phyloP scores from a whole-genome alignment of 1,140 invertebrate genomes.

The Aethina tumida region DNA sequence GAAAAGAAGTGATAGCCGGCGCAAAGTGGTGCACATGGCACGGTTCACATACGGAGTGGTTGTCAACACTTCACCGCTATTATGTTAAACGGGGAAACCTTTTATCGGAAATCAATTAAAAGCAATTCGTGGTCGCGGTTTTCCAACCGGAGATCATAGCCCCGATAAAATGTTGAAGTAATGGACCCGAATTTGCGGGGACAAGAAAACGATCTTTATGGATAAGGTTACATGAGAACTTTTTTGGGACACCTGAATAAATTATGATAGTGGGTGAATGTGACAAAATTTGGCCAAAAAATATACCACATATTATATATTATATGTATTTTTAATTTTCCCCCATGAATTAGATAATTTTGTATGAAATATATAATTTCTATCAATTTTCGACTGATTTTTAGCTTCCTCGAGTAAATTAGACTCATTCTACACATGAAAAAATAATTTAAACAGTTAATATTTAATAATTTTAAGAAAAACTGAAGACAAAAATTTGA shows the following conservation, averaged over 20 bases:
- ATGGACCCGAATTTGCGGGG: too few relatives aligned
- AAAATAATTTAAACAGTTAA: too few relatives aligned
- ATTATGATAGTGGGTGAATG: background rate
- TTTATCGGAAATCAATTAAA: conserved; percentile 37
- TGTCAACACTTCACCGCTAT: conserved; percentile 36
- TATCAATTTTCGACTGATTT: too few relatives aligned
- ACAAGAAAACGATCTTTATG: background rate
- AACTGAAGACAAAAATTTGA: too few relatives aligned
- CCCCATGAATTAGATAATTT: too few relatives aligned
- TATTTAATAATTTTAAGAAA: too few relatives aligned
- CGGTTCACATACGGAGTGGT: conserved; percentile 24
- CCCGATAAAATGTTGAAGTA: background rate
- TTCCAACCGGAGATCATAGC: conserved; percentile 2
- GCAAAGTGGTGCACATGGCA: conserved; percentile 3
- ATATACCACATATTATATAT: too few relatives aligned
- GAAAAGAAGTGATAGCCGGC: background rate
- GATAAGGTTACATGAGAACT: background rate
- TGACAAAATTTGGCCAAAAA: too few relatives aligned
- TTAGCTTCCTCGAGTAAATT: too few relatives aligned
- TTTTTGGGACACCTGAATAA: background rate
- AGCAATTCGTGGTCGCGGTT: conserved; percentile 31
- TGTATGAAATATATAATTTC: too few relatives aligned
- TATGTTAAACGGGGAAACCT: conserved; percentile 34
- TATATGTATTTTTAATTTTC: too few relatives aligned
- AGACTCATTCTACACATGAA: too few relatives aligned